phyloP scores from a whole-genome alignment of 1,140 invertebrate species.

The Leptonema lineaticorne region DNA sequence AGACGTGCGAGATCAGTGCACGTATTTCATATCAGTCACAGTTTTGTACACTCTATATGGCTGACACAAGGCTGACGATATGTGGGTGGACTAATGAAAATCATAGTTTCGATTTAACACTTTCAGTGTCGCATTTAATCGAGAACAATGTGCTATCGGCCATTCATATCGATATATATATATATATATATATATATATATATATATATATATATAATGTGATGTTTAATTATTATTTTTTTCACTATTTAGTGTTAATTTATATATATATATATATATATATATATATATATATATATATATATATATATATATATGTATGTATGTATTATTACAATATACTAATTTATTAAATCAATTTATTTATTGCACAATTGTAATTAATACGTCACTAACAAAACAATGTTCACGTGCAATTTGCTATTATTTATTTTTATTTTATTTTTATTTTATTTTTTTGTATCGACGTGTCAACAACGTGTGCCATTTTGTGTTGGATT shows the following conservation, averaged over 20 bases:
- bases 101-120: neutral
- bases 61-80: neutral
- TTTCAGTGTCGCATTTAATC: neutral
- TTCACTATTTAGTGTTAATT: neutral
- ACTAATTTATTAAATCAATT: too few relatives aligned
- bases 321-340: too few relatives aligned
- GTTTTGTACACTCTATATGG: neutral
- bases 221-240: neutral
- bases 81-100: neutral
- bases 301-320: too few relatives aligned
- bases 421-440: neutral
- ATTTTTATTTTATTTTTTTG: neutral
- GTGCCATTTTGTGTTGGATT: slow-evolving; percentile 17
- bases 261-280: neutral
- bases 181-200: neutral
- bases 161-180: neutral
- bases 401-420: slow-evolving; percentile 3
- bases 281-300: neutral
- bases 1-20: slow-evolving; percentile 6
- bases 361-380: too few relatives aligned
- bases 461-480: neutral
- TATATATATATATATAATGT: neutral
- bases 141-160: neutral
- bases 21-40: neutral
- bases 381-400: too few relatives aligned